Percentiles rank a stretch among this genome's conserved stretches.
Conservation (phyloP, 2,888 invertebrate genomes). For the Pimpla rufipes region DNA sequence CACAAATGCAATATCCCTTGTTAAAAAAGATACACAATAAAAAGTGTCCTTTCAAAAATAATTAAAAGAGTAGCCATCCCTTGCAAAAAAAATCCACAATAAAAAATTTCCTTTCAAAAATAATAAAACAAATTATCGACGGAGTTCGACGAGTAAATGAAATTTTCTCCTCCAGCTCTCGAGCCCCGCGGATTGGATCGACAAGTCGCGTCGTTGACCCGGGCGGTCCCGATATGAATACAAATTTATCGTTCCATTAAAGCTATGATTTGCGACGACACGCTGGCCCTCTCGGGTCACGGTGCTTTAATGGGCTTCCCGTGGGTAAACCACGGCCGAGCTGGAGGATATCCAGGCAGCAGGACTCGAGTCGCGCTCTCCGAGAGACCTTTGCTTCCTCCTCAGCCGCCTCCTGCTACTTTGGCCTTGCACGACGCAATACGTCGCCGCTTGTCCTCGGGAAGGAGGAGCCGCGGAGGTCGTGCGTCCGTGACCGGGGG, state of each 20-base stretch:
- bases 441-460: slow-evolving; percentile 50
- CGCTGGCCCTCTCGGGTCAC: slow-evolving; percentile 45
- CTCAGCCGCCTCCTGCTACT: slow-evolving; percentile 35
- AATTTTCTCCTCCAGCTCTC: background rate
- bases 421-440: slow-evolving; percentile 54
- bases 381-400: slow-evolving; percentile 57
- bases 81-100: too few relatives aligned
- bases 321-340: slow-evolving; percentile 64
- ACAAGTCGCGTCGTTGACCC: slow-evolving; percentile 6
- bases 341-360: slow-evolving; percentile 17
- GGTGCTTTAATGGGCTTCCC: slow-evolving; percentile 71
- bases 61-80: too few relatives aligned
- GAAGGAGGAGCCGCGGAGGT: slow-evolving; percentile 29
- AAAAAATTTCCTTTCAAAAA: too few relatives aligned
- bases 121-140: too few relatives aligned
- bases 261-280: slow-evolving; percentile 72
- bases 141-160: background rate
- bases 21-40: too few relatives aligned
- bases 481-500: slow-evolving; percentile 45
- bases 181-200: background rate
- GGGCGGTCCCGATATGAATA: slow-evolving; percentile 66
- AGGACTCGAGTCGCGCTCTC: slow-evolving; percentile 8
- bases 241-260: slow-evolving; percentile 74
- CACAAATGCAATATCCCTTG: too few relatives aligned
- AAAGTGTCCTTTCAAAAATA: too few relatives aligned